Percentiles rank a stretch among this genome's conserved stretches.
These are phyloP conservation scores for Clupea harengus DNA, from an alignment of 2,113 vertebrate species.

Conservation along the genomic window DNA sequence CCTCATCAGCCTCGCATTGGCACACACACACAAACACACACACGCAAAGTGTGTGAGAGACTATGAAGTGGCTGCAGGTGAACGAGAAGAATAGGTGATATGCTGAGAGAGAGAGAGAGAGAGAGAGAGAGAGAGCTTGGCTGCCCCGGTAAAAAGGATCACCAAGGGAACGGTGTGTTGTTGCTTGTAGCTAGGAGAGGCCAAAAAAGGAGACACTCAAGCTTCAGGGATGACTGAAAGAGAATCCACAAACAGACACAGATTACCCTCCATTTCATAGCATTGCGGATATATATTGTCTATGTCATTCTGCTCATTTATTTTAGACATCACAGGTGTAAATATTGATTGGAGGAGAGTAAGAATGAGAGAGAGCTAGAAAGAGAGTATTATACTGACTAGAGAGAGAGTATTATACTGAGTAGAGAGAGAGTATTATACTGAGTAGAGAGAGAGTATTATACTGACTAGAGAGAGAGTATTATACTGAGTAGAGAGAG, in stretches of 20 bases:
- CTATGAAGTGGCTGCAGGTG: slow-evolving; percentile 15
- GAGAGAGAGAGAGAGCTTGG: background rate
- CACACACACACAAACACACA: background rate
- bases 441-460: too few relatives aligned
- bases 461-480: too few relatives aligned
- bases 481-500: too few relatives aligned
- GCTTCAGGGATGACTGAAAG: background rate
- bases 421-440: too few relatives aligned
- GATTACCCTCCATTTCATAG: background rate
- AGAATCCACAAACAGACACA: background rate
- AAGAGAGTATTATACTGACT: background rate
- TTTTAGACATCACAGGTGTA: background rate
- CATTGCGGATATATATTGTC: background rate
- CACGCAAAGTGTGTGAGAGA: background rate
- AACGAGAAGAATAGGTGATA: slow-evolving; percentile 12
- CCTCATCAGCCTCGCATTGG: background rate
- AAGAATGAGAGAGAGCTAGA: background rate
- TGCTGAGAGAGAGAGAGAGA: background rate
- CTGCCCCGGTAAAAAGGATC: background rate
- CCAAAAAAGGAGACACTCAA: slow-evolving; percentile 3
- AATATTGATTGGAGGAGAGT: background rate
- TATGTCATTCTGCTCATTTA: background rate
- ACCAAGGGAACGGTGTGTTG: slow-evolving; percentile 17
- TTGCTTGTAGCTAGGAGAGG: slow-evolving; percentile 14
- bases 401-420: too few relatives aligned